A percentile compares a stretch with the other conserved stretches of the same genome.
phyloP scores from a whole-genome alignment of 1,140 invertebrate genomes.

The Macrosteles quadrilineatus region DNA sequence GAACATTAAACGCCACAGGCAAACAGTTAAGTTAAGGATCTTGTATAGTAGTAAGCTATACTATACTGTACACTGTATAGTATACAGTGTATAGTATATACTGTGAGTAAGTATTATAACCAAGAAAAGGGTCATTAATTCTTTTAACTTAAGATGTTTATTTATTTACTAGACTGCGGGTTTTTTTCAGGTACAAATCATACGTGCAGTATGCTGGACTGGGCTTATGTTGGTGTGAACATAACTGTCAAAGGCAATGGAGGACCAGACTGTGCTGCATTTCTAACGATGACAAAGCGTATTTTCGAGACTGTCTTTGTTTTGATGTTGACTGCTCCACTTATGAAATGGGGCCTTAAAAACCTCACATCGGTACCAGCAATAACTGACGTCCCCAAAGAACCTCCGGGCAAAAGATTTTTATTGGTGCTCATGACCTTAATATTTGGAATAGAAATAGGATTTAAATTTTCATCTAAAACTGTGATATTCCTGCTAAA shows the following conservation, averaged over 20 bases:
- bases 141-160: too few relatives aligned
- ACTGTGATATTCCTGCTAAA: constrained; percentile 93
- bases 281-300: constrained; percentile 64
- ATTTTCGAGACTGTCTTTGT: constrained; percentile 72
- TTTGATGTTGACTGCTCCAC: constrained; percentile 20
- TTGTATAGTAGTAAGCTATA: too few relatives aligned
- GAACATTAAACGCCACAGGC: too few relatives aligned
- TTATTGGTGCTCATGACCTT: constrained; percentile 72
- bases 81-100: too few relatives aligned
- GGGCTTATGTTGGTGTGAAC: constrained; percentile 83
- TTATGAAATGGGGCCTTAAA: constrained; percentile 34
- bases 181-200: too few relatives aligned
- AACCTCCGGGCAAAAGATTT: constrained; percentile 45
- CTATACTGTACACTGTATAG: too few relatives aligned
- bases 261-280: constrained; percentile 77
- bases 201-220: constrained; percentile 62
- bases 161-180: too few relatives aligned
- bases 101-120: too few relatives aligned
- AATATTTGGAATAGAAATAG: constrained; percentile 88
- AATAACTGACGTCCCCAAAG: background rate
- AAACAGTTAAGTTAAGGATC: too few relatives aligned
- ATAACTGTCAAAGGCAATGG: constrained; percentile 71
- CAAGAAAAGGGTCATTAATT: too few relatives aligned
- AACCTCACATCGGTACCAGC: constrained; percentile 34
- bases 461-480: constrained; percentile 86